Evolutionary conservation across 2,888 invertebrate genomes (phyloP).

Genomic region (Apodemia mormo): DNA sequence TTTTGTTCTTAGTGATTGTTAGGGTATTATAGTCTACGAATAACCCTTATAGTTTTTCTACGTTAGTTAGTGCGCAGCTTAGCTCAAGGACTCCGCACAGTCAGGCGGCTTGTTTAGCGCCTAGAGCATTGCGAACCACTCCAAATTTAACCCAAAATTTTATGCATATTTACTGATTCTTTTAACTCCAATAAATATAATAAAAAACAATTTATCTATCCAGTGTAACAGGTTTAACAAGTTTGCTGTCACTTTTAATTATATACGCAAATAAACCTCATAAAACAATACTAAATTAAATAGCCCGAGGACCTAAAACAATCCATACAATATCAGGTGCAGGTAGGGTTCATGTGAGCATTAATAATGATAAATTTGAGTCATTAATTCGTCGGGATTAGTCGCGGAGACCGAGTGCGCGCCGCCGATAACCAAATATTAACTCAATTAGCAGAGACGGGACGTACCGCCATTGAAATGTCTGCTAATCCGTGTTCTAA

Average conservation of each 20-base stretch:
- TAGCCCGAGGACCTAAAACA: constrained; percentile 32
- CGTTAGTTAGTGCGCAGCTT: no score
- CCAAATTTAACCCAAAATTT: no score
- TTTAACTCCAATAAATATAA: neutral
- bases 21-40: no score
- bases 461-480: constrained; percentile 66
- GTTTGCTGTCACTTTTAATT: neutral
- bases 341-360: constrained; percentile 62
- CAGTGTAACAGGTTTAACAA: neutral
- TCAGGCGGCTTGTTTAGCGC: no score
- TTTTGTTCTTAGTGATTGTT: no score
- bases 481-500: constrained; percentile 61
- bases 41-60: no score
- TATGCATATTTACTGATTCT: no score
- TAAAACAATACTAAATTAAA: constrained; percentile 21
- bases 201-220: neutral
- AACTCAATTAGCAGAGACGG: constrained; percentile 79
- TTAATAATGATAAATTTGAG: constrained; percentile 80
- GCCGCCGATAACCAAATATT: constrained; percentile 81
- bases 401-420: constrained; percentile 70
- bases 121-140: no score
- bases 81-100: no score
- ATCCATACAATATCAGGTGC: constrained; percentile 60
- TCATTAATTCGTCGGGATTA: constrained; percentile 78
- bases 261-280: constrained; percentile 3